Conservation (phyloP, 2,113 vertebrate genomes). For the Syrrhaptes paradoxus region DNA sequence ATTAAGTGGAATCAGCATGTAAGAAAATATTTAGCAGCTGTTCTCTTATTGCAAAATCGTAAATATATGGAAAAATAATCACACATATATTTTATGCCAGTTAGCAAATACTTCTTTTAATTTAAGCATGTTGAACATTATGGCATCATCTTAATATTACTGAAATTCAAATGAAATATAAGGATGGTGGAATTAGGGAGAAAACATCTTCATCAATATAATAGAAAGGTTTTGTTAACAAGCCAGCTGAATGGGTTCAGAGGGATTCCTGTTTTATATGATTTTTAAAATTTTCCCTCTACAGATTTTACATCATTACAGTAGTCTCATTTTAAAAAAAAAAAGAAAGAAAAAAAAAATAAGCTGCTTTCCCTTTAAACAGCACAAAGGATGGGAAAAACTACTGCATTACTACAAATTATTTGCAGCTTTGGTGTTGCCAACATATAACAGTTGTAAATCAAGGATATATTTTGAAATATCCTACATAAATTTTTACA, state of each 20-base stretch:
- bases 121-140: constrained; percentile 37
- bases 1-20: constrained; percentile 37
- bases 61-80: constrained; percentile 54
- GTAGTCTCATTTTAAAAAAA: background rate
- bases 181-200: background rate
- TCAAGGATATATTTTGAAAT: constrained; percentile 50
- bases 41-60: constrained; percentile 34
- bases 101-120: constrained; percentile 63
- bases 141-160: background rate
- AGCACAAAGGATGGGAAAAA: constrained; percentile 43
- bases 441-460: constrained; percentile 52
- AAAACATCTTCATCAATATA: constrained; percentile 19
- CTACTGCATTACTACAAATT: constrained; percentile 43
- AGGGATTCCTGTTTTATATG: background rate
- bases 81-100: constrained; percentile 67
- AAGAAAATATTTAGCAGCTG: constrained; percentile 65
- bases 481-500: constrained; percentile 56
- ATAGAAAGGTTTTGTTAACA: constrained; percentile 54
- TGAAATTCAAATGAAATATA: constrained; percentile 41
- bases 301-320: background rate
- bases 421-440: constrained; percentile 39
- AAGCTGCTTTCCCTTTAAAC: constrained; percentile 37
- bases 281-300: constrained; percentile 14
- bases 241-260: constrained; percentile 16
- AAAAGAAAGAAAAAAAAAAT: background rate